A percentile compares a stretch with the other conserved stretches of the same genome.
Conservation (phyloP, 2,888 invertebrate genomes). For the Lithosia quadra region DNA sequence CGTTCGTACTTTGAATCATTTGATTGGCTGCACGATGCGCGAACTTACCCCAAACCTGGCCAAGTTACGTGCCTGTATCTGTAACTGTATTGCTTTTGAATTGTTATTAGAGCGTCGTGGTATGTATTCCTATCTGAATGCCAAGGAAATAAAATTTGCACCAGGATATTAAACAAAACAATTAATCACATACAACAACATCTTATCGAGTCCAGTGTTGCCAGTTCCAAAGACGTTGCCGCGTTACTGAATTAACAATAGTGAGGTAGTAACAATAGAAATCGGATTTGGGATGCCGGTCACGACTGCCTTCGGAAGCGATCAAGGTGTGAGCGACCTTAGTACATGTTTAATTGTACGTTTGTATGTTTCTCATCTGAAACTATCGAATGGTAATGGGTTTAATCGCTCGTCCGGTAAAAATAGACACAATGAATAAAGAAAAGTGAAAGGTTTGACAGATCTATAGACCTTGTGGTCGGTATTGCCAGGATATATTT, state of each 20-base stretch:
- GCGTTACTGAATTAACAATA: constrained; percentile 30
- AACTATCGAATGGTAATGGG: constrained; percentile 22
- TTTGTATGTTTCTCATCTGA: constrained; percentile 31
- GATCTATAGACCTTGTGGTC: neutral
- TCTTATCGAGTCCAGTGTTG: neutral
- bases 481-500: constrained; percentile 7
- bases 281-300: constrained; percentile 48
- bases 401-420: constrained; percentile 11
- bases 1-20: no score
- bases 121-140: no score
- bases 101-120: no score
- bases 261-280: constrained; percentile 43
- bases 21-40: no score
- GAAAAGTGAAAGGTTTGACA: constrained; percentile 21
- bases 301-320: constrained; percentile 52
- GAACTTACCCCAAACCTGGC: no score
- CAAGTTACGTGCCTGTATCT: no score
- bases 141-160: neutral
- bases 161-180: neutral
- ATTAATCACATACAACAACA: neutral
- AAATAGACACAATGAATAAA: constrained; percentile 16
- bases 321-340: constrained; percentile 52
- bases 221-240: neutral
- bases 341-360: constrained; percentile 31
- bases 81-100: no score